Base-by-base conservation (phyloP, 2,113 vertebrate species). In the Tichodroma muraria region DNA sequence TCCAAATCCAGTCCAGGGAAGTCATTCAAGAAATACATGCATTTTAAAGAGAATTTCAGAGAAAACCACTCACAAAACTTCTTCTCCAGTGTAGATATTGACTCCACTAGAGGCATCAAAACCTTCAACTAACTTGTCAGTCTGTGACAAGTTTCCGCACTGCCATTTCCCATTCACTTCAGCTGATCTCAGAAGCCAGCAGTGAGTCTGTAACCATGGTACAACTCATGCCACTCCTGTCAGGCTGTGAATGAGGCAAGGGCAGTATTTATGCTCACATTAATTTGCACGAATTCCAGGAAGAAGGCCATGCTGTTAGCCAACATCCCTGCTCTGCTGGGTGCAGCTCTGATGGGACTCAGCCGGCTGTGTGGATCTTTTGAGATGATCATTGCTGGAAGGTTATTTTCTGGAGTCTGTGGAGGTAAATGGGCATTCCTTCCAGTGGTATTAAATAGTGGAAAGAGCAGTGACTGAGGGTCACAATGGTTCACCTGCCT, bases 341-440 rank as follows among this genome's bases (percentile, higher is more conserved):
- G 98, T 1, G 98, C 98, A n/a, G 10, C 96, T 72, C 84, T 98
- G 64, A 97, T 98, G 98, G 66, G 97, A 33, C 89, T 98, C 90
- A 98, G 98, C 79, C 93, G 70, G 25, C 77, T 75, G 40, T 97
- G 96, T 30, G 95, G 92, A 30, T 98, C 98, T 35, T 98, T 98
- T 95, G 98, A 98, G 96, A 98, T 98, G 98, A 97, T 98, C 76
- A 87, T 98, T 8, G 61, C 97, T 89, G 98, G 98, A 53, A 95
- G 98, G 68, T 94, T 98, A 37, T 80, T 97, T 72, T 97, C 97
- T 50, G 98, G 98, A 88, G 94, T 98, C 40, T 97, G 97, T 94
- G 96, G 95, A 94, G 98, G 98, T 98, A 96, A 91, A 78, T 11
- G 49, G 42, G 3, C 35, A 61, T 71, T 81, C 23, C 73, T 52